Conservation (phyloP, 2,113 vertebrate genomes). For the Apteryx mantelli region DNA sequence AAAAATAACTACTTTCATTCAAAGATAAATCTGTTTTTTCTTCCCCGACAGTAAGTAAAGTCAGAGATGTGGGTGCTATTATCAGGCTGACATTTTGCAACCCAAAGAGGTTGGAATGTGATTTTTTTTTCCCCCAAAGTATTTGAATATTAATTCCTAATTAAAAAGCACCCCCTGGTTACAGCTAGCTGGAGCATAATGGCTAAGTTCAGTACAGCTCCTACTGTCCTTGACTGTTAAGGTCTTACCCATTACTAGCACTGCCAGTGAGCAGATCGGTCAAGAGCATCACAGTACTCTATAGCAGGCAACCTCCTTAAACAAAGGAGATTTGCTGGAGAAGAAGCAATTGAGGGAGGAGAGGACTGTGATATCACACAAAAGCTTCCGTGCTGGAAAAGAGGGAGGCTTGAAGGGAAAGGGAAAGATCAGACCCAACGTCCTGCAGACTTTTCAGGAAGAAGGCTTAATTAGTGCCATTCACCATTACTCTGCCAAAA, state of each 20-base stretch:
- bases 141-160: constrained; percentile 60
- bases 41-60: constrained; percentile 27
- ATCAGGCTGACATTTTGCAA: constrained; percentile 37
- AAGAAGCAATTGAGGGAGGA: not conserved
- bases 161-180: constrained; percentile 29
- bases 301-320: accelerated
- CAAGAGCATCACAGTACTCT: not conserved
- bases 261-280: not conserved
- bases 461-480: constrained; percentile 27
- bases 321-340: accelerated
- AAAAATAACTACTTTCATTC: constrained; percentile 74
- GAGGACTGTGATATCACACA: not conserved
- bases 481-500: constrained; percentile 33
- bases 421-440: not conserved
- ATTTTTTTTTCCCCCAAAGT: not conserved
- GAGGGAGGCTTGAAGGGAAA: not conserved
- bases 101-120: constrained; percentile 35
- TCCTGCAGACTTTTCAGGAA: not conserved
- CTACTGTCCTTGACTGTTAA: not conserved
- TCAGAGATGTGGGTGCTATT: constrained; percentile 32
- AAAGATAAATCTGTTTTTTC: constrained; percentile 69
- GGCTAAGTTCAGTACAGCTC: not conserved
- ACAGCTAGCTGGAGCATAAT: constrained; percentile 5
- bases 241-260: not conserved
- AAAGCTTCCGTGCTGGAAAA: not conserved